Conservation (phyloP, 2,888 invertebrate genomes). For the Lucinisca nassula region DNA sequence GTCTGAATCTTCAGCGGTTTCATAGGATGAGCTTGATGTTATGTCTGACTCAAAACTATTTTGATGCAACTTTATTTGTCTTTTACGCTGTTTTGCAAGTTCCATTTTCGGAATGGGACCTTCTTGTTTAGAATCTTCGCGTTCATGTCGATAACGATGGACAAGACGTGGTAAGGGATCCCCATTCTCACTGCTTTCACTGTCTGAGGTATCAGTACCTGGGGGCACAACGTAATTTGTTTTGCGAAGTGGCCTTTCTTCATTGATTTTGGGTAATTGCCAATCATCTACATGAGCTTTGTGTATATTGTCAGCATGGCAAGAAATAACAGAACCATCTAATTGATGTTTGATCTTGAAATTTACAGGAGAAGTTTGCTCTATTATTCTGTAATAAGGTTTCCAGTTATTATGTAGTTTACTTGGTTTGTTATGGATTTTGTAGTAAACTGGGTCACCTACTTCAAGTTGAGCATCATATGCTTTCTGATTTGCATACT, state of each 20-base stretch:
- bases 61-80: no score
- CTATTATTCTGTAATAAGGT: constrained; percentile 53
- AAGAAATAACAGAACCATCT: not conserved
- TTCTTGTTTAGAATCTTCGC: not conserved
- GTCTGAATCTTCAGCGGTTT: no score
- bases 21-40: no score
- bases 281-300: not conserved
- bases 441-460: constrained; percentile 58
- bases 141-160: not conserved
- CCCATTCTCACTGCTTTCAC: not conserved
- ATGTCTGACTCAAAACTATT: no score
- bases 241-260: not conserved
- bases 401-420: constrained; percentile 61
- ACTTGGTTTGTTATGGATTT: constrained; percentile 31
- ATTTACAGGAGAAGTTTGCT: constrained; percentile 37
- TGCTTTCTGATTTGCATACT: not conserved
- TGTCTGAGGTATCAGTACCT: not conserved
- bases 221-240: not conserved
- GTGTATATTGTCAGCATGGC: not conserved
- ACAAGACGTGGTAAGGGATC: not conserved
- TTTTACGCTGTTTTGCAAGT: not conserved
- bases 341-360: constrained; percentile 6
- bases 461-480: constrained; percentile 30
- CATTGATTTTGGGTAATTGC: not conserved
- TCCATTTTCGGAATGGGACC: not conserved